phyloP scores from a whole-genome alignment of 2,888 invertebrate genomes.

The Encarsia formosa region DNA sequence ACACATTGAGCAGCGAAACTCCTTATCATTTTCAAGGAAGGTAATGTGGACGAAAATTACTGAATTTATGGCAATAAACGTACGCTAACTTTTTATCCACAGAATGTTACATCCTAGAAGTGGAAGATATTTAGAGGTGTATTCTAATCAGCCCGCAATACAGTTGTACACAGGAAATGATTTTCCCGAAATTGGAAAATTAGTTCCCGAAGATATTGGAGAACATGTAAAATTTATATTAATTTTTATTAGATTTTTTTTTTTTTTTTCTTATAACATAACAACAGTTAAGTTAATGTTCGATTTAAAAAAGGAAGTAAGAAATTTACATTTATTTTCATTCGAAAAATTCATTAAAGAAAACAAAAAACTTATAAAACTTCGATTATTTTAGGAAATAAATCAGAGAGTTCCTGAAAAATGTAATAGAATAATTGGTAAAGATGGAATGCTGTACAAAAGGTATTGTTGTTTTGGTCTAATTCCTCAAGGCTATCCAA shows the following conservation, averaged over 20 bases:
- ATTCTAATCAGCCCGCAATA: conserved; percentile 57
- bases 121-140: conserved; percentile 55
- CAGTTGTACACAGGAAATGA: conserved; percentile 59
- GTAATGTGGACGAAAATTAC: too few species aligned
- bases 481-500: conserved; percentile 59
- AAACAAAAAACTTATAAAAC: too few species aligned
- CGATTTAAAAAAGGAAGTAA: too few species aligned
- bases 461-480: conserved; percentile 56
- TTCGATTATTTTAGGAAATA: neutral
- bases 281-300: too few species aligned
- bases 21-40: conserved; percentile 44
- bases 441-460: conserved; percentile 53
- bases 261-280: too few species aligned
- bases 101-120: conserved; percentile 48
- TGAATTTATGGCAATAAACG: too few species aligned
- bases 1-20: conserved; percentile 29
- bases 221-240: conserved; percentile 23
- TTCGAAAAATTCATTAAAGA: too few species aligned
- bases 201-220: conserved; percentile 28
- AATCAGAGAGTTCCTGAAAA: neutral
- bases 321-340: too few species aligned
- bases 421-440: conserved; percentile 36
- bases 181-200: conserved; percentile 40
- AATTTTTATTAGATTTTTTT: too few species aligned
- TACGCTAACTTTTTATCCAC: neutral